phyloP scores from a whole-genome alignment of 2,888 invertebrate species.

The Idaea dimidiata region DNA sequence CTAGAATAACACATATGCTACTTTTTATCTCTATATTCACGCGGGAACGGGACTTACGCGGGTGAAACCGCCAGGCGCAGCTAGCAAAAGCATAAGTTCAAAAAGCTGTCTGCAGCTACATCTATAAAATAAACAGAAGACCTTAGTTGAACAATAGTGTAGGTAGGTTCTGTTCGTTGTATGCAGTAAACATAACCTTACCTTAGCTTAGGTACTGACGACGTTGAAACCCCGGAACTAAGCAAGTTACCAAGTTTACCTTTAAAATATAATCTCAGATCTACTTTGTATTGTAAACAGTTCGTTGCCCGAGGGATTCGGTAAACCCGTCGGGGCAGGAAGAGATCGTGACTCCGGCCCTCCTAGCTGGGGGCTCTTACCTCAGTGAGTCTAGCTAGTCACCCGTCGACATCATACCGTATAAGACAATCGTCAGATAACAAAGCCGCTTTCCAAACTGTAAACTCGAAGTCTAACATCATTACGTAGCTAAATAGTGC shows the following conservation, averaged over 20 bases:
- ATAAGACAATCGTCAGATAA: constrained; percentile 1
- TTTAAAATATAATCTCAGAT: constrained; percentile 9
- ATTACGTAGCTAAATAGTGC: neutral
- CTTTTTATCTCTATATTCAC: no score
- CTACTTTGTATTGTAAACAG: constrained; percentile 19
- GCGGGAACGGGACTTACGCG: no score
- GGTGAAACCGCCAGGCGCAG: no score
- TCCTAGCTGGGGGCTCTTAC: neutral
- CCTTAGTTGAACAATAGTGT: no score
- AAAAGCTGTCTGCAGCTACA: no score
- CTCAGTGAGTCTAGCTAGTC: neutral
- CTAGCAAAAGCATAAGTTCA: no score
- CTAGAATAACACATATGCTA: no score
- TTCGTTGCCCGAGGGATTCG: constrained; percentile 23
- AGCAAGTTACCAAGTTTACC: neutral
- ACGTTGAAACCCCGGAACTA: neutral
- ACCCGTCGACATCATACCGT: neutral
- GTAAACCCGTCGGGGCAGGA: constrained; percentile 18
- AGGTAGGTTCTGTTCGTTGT: no score
- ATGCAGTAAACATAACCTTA: no score
- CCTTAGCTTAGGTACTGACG: no score
- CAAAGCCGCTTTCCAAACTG: neutral
- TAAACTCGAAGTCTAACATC: neutral
- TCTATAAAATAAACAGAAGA: no score
- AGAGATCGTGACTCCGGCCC: constrained; percentile 24